These are phyloP conservation scores for Sandelia bainsii DNA, from an alignment of 2,797 vertebrate genomes.

Conservation along the genomic window DNA sequence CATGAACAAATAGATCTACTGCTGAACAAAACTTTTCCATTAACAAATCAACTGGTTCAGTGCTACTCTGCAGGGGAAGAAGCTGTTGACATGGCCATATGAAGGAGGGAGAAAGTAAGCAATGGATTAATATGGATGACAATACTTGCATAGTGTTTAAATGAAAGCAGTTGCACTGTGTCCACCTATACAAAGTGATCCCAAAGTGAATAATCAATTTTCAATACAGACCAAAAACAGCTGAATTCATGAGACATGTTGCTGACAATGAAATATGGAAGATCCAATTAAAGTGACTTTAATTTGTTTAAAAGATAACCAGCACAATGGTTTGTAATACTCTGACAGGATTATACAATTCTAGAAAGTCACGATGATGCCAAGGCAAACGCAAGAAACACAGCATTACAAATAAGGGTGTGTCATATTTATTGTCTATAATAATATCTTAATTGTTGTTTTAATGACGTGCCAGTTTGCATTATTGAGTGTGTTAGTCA, in stretches of 20 bases:
- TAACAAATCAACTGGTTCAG: constrained; percentile 29
- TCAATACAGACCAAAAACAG: no score
- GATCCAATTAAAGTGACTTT: no score
- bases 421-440: no score
- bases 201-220: not conserved
- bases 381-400: not conserved
- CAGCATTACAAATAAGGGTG: no score
- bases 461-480: no score
- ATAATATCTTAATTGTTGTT: no score
- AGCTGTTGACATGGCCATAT: not conserved
- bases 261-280: no score
- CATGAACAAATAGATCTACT: not conserved
- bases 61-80: not conserved
- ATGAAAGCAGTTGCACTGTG: not conserved
- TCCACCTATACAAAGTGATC: not conserved
- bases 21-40: not conserved
- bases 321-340: not conserved
- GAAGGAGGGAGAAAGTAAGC: not conserved
- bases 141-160: not conserved
- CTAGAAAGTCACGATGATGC: not conserved
- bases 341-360: not conserved
- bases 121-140: not conserved
- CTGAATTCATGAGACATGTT: no score
- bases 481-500: no score
- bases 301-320: no score